Conservation (phyloP, 2,888 invertebrate genomes). For the Catocala sponsa region DNA sequence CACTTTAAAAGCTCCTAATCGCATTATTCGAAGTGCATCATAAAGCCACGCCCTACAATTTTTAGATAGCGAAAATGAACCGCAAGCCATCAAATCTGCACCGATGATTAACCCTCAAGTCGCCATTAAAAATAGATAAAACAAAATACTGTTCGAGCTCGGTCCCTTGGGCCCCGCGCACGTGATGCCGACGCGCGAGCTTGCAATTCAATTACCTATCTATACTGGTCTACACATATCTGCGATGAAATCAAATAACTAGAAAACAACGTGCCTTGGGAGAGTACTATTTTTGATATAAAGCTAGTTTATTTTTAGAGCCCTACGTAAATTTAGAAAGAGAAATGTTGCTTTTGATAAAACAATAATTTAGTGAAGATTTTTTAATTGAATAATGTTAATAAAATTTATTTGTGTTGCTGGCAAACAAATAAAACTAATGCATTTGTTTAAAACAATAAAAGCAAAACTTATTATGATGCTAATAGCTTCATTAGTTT, state of each 20-base stretch:
- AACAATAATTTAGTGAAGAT: no score
- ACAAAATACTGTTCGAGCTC: slow-evolving; percentile 75
- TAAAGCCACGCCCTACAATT: slow-evolving; percentile 46
- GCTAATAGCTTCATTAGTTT: no score
- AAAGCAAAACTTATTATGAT: no score
- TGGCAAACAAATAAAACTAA: no score
- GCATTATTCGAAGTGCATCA: slow-evolving; percentile 42
- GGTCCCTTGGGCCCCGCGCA: slow-evolving; percentile 67
- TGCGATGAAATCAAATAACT: slow-evolving; percentile 67
- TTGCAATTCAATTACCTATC: slow-evolving; percentile 80
- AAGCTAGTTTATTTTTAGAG: slow-evolving; percentile 22
- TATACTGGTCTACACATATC: slow-evolving; percentile 61
- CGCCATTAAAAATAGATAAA: slow-evolving; percentile 84
- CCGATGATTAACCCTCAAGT: slow-evolving; percentile 78
- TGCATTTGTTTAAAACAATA: no score
- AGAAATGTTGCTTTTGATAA: neutral
- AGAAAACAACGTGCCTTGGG: slow-evolving; percentile 50
- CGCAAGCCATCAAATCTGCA: slow-evolving; percentile 70
- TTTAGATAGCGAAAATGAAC: slow-evolving; percentile 58
- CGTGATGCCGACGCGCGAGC: slow-evolving; percentile 70
- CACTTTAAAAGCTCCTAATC: slow-evolving; percentile 42
- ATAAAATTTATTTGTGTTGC: no score
- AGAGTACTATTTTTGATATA: slow-evolving; percentile 30
- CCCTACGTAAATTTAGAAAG: slow-evolving; percentile 9
- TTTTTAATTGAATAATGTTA: no score